Evolutionary conservation across 2,797 vertebrate species (phyloP).

Genomic region (Emys orbicularis): DNA sequence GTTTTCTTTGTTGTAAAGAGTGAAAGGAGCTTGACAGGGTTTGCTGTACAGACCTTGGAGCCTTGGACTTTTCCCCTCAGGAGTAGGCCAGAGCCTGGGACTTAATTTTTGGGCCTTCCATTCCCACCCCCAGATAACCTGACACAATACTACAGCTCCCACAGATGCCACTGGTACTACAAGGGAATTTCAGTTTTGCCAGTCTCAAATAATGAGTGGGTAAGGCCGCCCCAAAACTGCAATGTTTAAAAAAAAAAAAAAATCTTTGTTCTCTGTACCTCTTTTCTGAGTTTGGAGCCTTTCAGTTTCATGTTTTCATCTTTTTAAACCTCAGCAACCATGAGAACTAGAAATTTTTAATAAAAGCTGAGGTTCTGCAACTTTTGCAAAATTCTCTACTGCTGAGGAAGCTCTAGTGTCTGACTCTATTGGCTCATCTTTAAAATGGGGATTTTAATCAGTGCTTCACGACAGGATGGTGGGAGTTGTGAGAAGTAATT

Average conservation of each 20-base stretch:
- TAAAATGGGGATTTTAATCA: not conserved
- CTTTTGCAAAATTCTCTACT: accelerated
- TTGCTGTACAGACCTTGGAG: not conserved
- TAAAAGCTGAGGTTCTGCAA: not conserved
- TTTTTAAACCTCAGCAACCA: not conserved
- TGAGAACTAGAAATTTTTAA: not conserved
- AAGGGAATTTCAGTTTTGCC: not conserved
- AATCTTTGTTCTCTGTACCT: not conserved
- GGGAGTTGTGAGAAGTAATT: not conserved
- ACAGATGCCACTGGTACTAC: not conserved
- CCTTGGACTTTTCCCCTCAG: not conserved
- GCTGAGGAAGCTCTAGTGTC: not conserved
- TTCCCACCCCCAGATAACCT: not conserved
- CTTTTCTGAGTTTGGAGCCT: not conserved
- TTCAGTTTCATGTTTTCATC: not conserved
- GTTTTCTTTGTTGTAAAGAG: not conserved
- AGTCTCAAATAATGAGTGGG: not conserved
- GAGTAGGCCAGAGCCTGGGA: not conserved
- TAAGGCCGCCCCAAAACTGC: not conserved
- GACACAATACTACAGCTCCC: not conserved
- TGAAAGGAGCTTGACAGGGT: not conserved
- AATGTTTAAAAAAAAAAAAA: not conserved
- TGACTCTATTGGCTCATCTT: not conserved
- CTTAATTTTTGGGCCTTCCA: not conserved
- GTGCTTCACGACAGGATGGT: not conserved